phyloP scores from a whole-genome alignment of 1,140 invertebrate genomes.

The Yoshiicerus persimilis region DNA sequence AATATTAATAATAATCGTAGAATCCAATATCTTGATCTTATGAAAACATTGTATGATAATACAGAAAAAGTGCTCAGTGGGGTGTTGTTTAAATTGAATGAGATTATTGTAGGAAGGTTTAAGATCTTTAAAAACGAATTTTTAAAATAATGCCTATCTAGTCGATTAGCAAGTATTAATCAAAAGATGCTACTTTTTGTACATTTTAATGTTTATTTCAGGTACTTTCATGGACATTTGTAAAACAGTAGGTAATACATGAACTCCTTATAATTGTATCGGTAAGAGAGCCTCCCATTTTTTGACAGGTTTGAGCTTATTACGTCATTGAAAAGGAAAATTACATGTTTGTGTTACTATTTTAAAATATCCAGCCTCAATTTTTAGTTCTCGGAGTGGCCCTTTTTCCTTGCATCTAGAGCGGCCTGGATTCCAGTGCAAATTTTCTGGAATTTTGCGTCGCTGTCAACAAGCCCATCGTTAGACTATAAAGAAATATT shows the following conservation, averaged over 20 bases:
- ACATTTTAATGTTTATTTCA: neutral
- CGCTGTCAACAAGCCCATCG: conserved; percentile 38
- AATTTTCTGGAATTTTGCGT: conserved; percentile 36
- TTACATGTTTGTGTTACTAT: neutral
- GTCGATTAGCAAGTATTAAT: too few relatives aligned
- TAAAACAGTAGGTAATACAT: neutral
- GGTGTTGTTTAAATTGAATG: too few relatives aligned
- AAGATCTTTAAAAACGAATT: too few relatives aligned
- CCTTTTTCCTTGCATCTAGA: neutral
- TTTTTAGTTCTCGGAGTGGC: neutral
- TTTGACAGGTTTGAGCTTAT: conserved; percentile 31
- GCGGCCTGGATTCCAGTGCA: conserved; percentile 26
- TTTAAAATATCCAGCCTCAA: neutral
- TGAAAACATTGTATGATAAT: too few relatives aligned
- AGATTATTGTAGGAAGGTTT: too few relatives aligned
- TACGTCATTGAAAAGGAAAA: conserved; percentile 27
- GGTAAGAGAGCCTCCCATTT: conserved; percentile 1
- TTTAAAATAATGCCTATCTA: too few relatives aligned
- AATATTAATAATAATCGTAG: too few relatives aligned
- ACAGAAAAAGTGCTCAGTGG: too few relatives aligned
- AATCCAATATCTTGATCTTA: too few relatives aligned
- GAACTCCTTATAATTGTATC: neutral
- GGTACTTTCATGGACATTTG: neutral
- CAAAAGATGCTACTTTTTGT: too few relatives aligned
- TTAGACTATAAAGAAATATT: conserved; percentile 31